Evolutionary conservation across 2,888 invertebrate species (phyloP).

Genomic region (Brassicogethes aeneus): DNA sequence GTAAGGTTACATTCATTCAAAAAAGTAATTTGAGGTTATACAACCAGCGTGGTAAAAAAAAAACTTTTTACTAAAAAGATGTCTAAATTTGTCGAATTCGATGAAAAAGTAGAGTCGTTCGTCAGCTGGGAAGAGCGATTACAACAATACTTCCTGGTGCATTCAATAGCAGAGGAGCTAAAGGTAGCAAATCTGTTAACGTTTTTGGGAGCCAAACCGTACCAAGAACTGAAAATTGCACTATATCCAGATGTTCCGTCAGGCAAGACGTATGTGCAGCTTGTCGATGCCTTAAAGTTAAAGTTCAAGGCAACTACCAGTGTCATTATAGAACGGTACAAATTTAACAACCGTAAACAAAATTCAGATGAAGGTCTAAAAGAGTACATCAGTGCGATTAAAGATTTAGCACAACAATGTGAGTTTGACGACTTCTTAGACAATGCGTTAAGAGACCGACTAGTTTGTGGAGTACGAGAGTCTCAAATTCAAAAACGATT

Average conservation of each 20-base stretch:
- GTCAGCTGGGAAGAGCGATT: too few species aligned
- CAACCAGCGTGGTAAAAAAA: too few species aligned
- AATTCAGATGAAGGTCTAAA: slow-evolving; percentile 1
- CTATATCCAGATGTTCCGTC: slow-evolving; percentile 5
- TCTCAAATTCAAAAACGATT: not conserved
- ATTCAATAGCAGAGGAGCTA: not conserved
- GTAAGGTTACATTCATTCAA: too few species aligned
- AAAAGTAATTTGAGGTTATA: too few species aligned
- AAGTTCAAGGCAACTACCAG: slow-evolving; percentile 3
- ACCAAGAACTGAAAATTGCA: slow-evolving; percentile 4
- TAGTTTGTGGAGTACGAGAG: not conserved
- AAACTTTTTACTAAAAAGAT: too few species aligned
- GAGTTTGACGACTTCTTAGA: not conserved
- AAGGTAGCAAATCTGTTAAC: not conserved
- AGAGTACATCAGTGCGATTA: not conserved
- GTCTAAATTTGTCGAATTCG: too few species aligned
- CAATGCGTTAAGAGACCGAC: not conserved
- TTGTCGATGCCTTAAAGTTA: slow-evolving; percentile 1
- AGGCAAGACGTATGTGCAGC: slow-evolving; percentile 3
- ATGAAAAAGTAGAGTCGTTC: too few species aligned
- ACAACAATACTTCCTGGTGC: too few species aligned
- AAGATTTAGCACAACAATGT: slow-evolving; percentile 4
- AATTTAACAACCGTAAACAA: slow-evolving; percentile 3
- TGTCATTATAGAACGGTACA: slow-evolving; percentile 3
- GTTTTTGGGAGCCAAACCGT: not conserved